phyloP scores from a whole-genome alignment of 2,888 invertebrate species.

The Stegophylla sp. region DNA sequence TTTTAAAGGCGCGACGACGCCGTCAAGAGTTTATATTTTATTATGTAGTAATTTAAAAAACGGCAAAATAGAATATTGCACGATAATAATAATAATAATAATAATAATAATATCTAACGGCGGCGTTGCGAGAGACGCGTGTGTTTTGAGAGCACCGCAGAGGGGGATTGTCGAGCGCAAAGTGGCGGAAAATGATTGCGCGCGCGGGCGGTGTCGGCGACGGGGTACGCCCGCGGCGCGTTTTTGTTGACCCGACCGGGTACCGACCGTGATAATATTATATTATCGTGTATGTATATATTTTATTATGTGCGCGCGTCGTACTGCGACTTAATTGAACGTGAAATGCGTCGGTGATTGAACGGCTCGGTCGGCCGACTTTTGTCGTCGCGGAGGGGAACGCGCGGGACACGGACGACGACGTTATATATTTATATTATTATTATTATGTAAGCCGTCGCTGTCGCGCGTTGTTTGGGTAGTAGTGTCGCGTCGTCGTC shows the following conservation, averaged over 20 bases:
- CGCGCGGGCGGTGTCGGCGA: conserved; percentile 14
- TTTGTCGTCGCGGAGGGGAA: background rate
- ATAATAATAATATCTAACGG: background rate
- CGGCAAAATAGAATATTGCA: background rate
- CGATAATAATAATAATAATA: background rate
- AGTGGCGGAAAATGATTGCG: conserved; percentile 41
- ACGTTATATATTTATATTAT: conserved; percentile 1
- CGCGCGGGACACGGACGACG: background rate
- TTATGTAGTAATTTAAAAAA: background rate
- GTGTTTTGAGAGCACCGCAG: background rate
- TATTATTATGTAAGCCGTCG: background rate
- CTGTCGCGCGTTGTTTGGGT: too few species aligned
- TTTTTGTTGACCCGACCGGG: conserved; percentile 12
- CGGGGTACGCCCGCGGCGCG: background rate
- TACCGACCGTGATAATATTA: background rate
- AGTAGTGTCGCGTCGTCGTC: too few species aligned
- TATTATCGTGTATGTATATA: too few species aligned
- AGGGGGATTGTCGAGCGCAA: conserved; percentile 14
- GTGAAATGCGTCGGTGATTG: conserved; percentile 41
- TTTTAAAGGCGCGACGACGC: background rate
- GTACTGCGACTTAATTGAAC: conserved; percentile 31
- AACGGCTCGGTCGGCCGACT: conserved; percentile 19
- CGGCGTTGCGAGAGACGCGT: background rate
- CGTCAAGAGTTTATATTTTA: background rate
- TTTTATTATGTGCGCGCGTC: background rate